A percentile compares a stretch with the other conserved stretches of the same genome.
phyloP scores from a whole-genome alignment of 2,888 invertebrate species.

The Tanypteryx hageni region DNA sequence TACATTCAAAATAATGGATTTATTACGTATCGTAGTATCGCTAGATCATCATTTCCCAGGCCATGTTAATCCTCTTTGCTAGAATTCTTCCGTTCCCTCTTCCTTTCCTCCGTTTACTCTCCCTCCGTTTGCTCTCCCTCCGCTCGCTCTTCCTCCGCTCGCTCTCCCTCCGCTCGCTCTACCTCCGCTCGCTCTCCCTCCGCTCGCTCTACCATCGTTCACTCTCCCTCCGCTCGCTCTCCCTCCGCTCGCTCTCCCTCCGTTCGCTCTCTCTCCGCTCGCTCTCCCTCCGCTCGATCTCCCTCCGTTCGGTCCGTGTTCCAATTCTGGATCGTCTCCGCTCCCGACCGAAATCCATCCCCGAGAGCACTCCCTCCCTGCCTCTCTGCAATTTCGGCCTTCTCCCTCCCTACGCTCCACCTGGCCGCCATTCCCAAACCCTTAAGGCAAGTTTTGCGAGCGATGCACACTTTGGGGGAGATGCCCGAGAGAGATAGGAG shows the following conservation, averaged over 20 bases:
- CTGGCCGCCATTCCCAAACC: neutral
- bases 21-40: no score
- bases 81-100: no score
- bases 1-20: no score
- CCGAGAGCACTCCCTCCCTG: neutral
- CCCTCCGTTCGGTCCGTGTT: no score
- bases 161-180: neutral
- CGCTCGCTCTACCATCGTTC: neutral
- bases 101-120: neutral
- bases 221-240: neutral
- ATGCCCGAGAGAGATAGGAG: neutral
- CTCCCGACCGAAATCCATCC: neutral
- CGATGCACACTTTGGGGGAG: constrained; percentile 13
- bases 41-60: no score
- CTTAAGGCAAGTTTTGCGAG: constrained; percentile 8
- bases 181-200: neutral
- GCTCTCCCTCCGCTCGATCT: no score
- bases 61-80: no score
- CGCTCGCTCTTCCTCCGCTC: no score
- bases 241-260: neutral
- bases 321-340: no score
- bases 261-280: neutral
- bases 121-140: neutral
- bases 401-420: neutral
- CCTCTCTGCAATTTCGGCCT: neutral